Evolutionary conservation across 2,113 vertebrate genomes (phyloP), one percentile per base, ranked within the genome.

Genomic region (Toxostoma redivivum): DNA sequence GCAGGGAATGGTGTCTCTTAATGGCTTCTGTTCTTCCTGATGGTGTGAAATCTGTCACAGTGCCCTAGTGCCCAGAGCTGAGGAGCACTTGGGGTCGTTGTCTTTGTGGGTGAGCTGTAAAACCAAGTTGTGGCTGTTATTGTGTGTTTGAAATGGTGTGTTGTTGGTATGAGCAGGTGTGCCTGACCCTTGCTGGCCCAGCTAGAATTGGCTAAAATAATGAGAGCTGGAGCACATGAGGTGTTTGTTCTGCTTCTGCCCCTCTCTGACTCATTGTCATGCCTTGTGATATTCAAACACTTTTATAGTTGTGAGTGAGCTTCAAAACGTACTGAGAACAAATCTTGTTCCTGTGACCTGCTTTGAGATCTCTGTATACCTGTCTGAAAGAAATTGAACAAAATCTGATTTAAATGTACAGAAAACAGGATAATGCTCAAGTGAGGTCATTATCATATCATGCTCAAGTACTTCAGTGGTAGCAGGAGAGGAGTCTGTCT

Each of bases 161-260:
- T 38, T 90, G 22, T 54, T 70, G 50, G 56, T 56, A 15, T n/a
- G 51, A 93, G 67, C 82, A 90, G 82, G 48, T 92, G 83, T 67
- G 73, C 65, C 80, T 44, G 86, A 40, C 80, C 71, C 69, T 74
- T 78, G 56, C 47, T 67, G 9, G 24, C 64, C 44, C 70, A 74
- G 35, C 40, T 67, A 60, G 58, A 91, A 66, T 23, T 67, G 65
- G 60, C 85, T 45, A 54, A 70, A 91, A 51, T 66, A 71, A 58
- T 23, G 78, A 78, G 73, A 87, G 56, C 11, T 62, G 82, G 21
- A 87, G 61, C 79, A 48, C 27, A 2, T 33, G 35, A 90, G 87
- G 91, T 58, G 48, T 31, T 95, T 64, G 83, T 53, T 96, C 93
- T 94, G 44, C 35, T 38, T 91, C 80, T 88, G 66, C 83, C 40